phyloP scores from a whole-genome alignment of 2,888 invertebrate species.

The Mythimna vitellina region DNA sequence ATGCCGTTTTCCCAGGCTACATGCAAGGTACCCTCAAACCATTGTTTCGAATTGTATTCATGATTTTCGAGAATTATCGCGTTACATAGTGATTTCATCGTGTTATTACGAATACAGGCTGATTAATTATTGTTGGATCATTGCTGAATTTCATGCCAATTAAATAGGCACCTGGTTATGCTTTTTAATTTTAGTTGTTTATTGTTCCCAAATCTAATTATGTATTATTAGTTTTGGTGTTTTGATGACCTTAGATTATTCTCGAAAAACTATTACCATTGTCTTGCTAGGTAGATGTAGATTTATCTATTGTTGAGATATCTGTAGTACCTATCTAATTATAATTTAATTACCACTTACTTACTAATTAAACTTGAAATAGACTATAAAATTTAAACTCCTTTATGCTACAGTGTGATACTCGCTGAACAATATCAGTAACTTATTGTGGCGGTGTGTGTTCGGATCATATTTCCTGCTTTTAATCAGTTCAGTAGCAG shows the following conservation, averaged over 20 bases:
- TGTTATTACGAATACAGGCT: constrained; percentile 41
- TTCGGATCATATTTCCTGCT: constrained; percentile 67
- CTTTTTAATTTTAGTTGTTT: constrained; percentile 4
- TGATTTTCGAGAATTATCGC: constrained; percentile 18
- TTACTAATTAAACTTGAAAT: constrained; percentile 23
- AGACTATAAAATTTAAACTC: neutral
- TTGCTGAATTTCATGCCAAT: constrained; percentile 17
- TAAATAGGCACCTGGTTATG: neutral
- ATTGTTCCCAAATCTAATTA: constrained; percentile 16
- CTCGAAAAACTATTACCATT: constrained; percentile 27
- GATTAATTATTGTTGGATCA: constrained; percentile 35
- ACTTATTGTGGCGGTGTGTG: constrained; percentile 10
- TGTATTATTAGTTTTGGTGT: neutral
- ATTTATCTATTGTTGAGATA: constrained; percentile 13
- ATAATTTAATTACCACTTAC: constrained; percentile 30
- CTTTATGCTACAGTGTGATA: constrained; percentile 4
- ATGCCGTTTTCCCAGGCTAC: constrained; percentile 11
- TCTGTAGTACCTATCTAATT: neutral
- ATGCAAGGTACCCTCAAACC: constrained; percentile 53
- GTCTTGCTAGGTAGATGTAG: neutral
- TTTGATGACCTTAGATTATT: constrained; percentile 37
- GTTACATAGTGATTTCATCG: constrained; percentile 42
- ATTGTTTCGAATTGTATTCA: constrained; percentile 40
- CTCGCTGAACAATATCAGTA: constrained; percentile 15
- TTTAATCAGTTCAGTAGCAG: constrained; percentile 29